Conservation (phyloP, 2,888 invertebrate species). For the Keiferia lycopersicella region DNA sequence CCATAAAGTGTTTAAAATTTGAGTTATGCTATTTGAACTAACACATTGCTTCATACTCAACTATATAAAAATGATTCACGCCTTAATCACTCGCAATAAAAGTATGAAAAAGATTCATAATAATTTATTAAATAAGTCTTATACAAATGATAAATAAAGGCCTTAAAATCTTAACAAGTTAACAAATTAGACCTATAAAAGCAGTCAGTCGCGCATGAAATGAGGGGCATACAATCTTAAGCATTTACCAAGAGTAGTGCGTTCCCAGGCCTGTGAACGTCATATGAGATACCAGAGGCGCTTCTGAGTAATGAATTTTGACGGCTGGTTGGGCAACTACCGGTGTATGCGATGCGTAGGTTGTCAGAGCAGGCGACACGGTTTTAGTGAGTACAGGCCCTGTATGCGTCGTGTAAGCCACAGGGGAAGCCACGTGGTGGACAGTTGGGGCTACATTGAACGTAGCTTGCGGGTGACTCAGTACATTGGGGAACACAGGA, state of each 20-base stretch:
- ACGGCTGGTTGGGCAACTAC: slow-evolving; percentile 31
- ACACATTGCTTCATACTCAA: slow-evolving; percentile 39
- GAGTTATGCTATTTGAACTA: slow-evolving; percentile 41
- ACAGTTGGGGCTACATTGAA: slow-evolving; percentile 34
- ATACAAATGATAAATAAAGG: slow-evolving; percentile 24
- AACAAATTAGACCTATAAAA: slow-evolving; percentile 41
- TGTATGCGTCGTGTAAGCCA: slow-evolving; percentile 36
- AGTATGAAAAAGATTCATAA: slow-evolving; percentile 34
- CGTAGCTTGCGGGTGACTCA: slow-evolving; percentile 36
- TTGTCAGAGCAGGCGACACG: slow-evolving; percentile 35
- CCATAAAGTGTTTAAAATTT: slow-evolving; percentile 39
- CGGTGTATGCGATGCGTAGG: slow-evolving; percentile 38
- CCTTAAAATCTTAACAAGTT: slow-evolving; percentile 2
- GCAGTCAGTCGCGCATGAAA: slow-evolving; percentile 54
- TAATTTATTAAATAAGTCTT: slow-evolving; percentile 31
- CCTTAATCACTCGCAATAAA: slow-evolving; percentile 25
- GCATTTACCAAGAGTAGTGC: slow-evolving; percentile 54
- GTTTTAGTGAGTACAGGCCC: slow-evolving; percentile 33
- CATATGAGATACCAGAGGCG: slow-evolving; percentile 49
- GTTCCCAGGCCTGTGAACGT: slow-evolving; percentile 48
- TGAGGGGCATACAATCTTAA: slow-evolving; percentile 33
- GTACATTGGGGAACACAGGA: slow-evolving; percentile 38
- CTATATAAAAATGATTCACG: slow-evolving; percentile 23
- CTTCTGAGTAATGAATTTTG: slow-evolving; percentile 44
- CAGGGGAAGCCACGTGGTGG: slow-evolving; percentile 35